Base-by-base conservation (phyloP, 2,113 vertebrate species). In the Heterotis niloticus region DNA sequence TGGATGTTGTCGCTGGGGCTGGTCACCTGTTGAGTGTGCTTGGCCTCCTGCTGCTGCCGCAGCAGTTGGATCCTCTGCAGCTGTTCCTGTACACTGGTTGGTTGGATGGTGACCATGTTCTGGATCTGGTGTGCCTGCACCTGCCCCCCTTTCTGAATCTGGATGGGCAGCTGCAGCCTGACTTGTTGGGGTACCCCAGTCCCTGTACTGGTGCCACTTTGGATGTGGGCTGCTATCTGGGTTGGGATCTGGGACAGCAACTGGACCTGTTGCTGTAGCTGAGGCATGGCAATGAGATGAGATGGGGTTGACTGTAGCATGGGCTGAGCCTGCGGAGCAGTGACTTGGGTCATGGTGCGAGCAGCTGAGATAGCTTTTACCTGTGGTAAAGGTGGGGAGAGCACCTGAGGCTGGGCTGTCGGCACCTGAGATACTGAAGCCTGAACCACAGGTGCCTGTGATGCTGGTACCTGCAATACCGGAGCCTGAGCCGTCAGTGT, bases 31-130 rank as follows among this genome's bases (percentile, higher is more conserved):
- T 95, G 93, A 80, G 14, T 14, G 14, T 62, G 60, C 60, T 62
- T 62, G 14, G 94, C 93, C 83, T 97, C 95, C 91, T 94, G 95
- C 93, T 95, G 95, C 64, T 96, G 95, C 88, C 94, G 90, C 86
- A 98, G 93, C 91, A 97, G 96, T 90, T 97, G 95, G 89, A 95
- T 96, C 88, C 94, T 91, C 79, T 95, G 95, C 82, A 97, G 92
- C 87, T 98, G 96, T 89, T 97, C 96, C 88, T 96, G 96, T 74
- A 96, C 94, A 54, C 92, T 95, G 81, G 95, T 90, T 56, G 96
- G 92, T 90, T 96, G 96, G 85, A 98, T 95, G 77, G 95, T 91
- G 81, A 97, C 96, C 91, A 96, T 93, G 81, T 95, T 96, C 90
- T 96, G 95, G 85, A 95, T 91, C 86, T 95, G 96, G 85, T 96